Evolutionary conservation across 2,113 vertebrate species (phyloP), one percentile per base, ranked within the genome.

Genomic region (Falcunculus frontatus): DNA sequence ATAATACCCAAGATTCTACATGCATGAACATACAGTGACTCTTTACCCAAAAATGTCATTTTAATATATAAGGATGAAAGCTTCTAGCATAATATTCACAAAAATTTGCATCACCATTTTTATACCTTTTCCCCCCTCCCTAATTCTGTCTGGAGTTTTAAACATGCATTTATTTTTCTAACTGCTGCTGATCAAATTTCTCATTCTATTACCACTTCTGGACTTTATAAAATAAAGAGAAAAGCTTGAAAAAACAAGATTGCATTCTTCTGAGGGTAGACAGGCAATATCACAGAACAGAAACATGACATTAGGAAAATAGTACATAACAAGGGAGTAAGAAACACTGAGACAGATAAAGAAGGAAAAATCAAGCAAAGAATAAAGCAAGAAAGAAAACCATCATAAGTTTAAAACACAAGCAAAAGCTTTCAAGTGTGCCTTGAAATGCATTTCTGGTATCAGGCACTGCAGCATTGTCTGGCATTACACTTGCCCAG

Each of bases 91-190:
- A 65, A 29, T 26, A 52, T 7, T 80, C 2, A n/a, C 19, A 86
- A 90, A 89, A 73, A 39, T 4, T 44, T 73, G 41, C 42, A 14
- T 57, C 18, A 37, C 23, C n/a, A 42, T 67, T 94, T 94, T 67
- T 90, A 5, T 10, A 27, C 13, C 22, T 32, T 80, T 17, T 1
- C 0, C 7, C 7, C 4, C 2, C 6, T 12, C n/a, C 26, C 19
- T 7, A 49, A 74, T 75, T 62, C 57, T 62, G 17, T 59, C 55
- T 59, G 25, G 6, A 67, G 39, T 65, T 65, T 47, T 15, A 6
- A 46, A 70, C 69, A 20, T 23, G 8, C 30, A 29, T 64, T 56
- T 7, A 11, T 39, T 78, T 44, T 75, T 49, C 32, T 7, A 64
- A 68, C n/a, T 56, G 56, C 33, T 39, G 33, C 16, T 78, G 49